Evolutionary conservation across 2,797 vertebrate genomes (phyloP).

Genomic region (Sebastes nivosus): DNA sequence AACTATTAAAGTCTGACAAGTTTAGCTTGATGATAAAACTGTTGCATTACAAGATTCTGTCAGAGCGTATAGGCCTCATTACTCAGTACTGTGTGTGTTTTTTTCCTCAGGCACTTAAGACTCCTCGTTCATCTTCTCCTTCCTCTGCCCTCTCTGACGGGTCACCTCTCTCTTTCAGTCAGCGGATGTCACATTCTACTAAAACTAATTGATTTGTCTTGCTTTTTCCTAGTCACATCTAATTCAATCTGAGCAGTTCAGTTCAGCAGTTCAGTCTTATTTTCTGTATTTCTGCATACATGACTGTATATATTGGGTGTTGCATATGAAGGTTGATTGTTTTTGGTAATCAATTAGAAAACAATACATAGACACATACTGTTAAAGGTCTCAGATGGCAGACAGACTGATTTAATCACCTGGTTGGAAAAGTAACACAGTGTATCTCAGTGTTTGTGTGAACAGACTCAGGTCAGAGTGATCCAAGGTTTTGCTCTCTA

Average conservation of each 20-base stretch:
- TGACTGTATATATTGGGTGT: background rate
- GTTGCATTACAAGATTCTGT: slow-evolving; percentile 2
- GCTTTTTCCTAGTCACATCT: slow-evolving; percentile 54
- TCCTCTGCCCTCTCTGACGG: slow-evolving; percentile 56
- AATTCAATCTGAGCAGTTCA: slow-evolving; percentile 63
- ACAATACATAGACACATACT: background rate
- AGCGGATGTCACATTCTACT: slow-evolving; percentile 61
- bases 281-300: slow-evolving; percentile 21
- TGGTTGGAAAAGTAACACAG: slow-evolving; percentile 18
- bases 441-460: slow-evolving; percentile 37
- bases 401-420: slow-evolving; percentile 13
- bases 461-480: slow-evolving; percentile 20
- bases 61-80: slow-evolving; percentile 34
- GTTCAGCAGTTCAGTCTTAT: slow-evolving; percentile 26
- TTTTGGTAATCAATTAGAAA: background rate
- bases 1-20: background rate
- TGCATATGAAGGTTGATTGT: background rate
- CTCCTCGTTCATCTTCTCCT: slow-evolving; percentile 59
- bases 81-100: slow-evolving; percentile 43
- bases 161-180: slow-evolving; percentile 44
- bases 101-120: slow-evolving; percentile 37
- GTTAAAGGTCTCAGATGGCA: slow-evolving; percentile 4
- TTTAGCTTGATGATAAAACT: background rate
- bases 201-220: slow-evolving; percentile 75
- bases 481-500: slow-evolving; percentile 52